A percentile compares a stretch with the other conserved stretches of the same genome.
Conservation (phyloP, 2,113 vertebrate genomes). For the Pelobates fuscus region DNA sequence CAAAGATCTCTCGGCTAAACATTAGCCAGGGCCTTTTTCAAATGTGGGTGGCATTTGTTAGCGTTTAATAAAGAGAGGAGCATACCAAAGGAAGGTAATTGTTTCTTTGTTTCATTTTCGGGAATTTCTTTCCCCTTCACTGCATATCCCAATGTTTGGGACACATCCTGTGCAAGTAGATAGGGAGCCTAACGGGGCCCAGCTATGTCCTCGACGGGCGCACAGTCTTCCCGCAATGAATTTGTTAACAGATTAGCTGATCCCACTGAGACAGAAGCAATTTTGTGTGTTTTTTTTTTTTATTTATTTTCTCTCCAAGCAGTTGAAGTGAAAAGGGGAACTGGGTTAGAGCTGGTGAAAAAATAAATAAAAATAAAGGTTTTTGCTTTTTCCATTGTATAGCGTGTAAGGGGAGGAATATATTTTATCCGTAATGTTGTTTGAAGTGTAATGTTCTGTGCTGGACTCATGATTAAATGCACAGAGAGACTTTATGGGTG, state of each 20-base stretch:
- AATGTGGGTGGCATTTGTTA: constrained; percentile 28
- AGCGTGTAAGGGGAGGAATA: constrained; percentile 36
- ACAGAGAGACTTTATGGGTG: background rate
- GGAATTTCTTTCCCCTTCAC: constrained; percentile 27
- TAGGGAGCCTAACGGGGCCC: constrained; percentile 24
- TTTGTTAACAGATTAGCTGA: constrained; percentile 44
- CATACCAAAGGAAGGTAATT: background rate
- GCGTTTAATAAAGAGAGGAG: constrained; percentile 1
- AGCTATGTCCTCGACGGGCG: constrained; percentile 9
- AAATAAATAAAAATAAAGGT: background rate
- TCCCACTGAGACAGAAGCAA: constrained; percentile 19
- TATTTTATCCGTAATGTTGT: constrained; percentile 27
- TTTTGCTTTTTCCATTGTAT: background rate
- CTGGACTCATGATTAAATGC: constrained; percentile 29
- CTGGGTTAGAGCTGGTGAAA: background rate
- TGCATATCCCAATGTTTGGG: background rate
- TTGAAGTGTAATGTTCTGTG: constrained; percentile 31
- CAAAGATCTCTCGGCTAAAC: constrained; percentile 20
- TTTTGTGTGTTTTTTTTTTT: constrained; percentile 4
- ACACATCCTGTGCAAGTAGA: background rate
- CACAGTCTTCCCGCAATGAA: constrained; percentile 2
- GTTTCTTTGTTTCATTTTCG: constrained; percentile 29
- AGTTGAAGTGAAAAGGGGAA: constrained; percentile 1
- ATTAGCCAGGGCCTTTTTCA: constrained; percentile 29
- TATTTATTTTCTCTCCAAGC: background rate